These are phyloP conservation scores for Penaeus chinensis DNA, from an alignment of 1,140 invertebrate species.

Conservation along the genomic window DNA sequence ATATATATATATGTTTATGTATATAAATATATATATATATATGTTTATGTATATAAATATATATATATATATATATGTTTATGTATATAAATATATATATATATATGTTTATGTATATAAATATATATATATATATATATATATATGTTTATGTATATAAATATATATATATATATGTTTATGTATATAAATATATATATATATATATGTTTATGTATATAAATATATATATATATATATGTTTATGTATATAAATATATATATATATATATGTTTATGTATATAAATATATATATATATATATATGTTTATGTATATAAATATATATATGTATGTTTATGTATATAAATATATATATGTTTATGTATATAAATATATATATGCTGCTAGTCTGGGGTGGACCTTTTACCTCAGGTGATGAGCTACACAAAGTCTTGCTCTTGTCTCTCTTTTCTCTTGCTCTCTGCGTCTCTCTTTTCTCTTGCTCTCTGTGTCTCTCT, in stretches of 20 bases:
- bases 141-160: neutral
- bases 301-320: neutral
- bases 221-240: constrained; percentile 17
- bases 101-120: neutral
- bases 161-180: neutral
- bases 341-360: neutral
- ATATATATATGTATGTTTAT: neutral
- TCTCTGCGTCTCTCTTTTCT: no score
- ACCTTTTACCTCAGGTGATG: no score
- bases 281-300: neutral
- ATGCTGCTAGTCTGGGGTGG: no score
- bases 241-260: neutral
- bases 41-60: neutral
- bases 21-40: constrained; percentile 6
- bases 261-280: neutral
- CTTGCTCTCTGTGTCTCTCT: no score
- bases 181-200: neutral
- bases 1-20: neutral
- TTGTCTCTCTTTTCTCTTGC: no score
- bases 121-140: neutral
- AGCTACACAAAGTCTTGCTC: no score
- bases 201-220: neutral
- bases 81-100: neutral
- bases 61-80: neutral
- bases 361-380: neutral